Conservation (phyloP, 2,113 vertebrate genomes). For the Drymodes brunneopygia region DNA sequence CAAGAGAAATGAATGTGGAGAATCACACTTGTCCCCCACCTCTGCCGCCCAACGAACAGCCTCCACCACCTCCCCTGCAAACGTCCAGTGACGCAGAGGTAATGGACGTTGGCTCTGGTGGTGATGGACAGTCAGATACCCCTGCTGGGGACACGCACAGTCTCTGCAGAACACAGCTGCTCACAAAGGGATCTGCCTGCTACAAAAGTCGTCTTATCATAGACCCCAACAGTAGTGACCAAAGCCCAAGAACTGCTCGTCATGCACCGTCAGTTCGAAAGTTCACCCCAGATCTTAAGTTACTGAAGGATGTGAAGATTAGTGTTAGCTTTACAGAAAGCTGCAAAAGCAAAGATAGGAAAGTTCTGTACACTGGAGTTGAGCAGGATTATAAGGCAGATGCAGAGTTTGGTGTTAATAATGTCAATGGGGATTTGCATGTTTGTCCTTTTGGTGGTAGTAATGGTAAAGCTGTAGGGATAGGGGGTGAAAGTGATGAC, state of each 20-base stretch:
- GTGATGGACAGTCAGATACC: slow-evolving; percentile 99
- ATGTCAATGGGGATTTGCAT: slow-evolving; percentile 87
- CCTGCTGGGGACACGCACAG: slow-evolving; percentile 85
- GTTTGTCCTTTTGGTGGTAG: slow-evolving; percentile 79
- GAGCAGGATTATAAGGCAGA: slow-evolving; percentile 77
- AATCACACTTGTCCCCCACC: slow-evolving; percentile 75
- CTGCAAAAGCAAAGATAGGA: slow-evolving; percentile 94
- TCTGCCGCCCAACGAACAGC: slow-evolving; percentile 82
- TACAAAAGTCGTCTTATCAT: slow-evolving; percentile 83
- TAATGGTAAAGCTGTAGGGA: slow-evolving; percentile 68
- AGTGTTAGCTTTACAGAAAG: slow-evolving; percentile 93
- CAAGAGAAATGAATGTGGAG: slow-evolving; percentile 82
- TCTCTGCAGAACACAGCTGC: slow-evolving; percentile 79
- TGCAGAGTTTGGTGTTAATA: slow-evolving; percentile 72
- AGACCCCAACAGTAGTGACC: slow-evolving; percentile 77
- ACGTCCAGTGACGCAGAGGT: slow-evolving; percentile 99
- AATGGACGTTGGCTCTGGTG: slow-evolving; percentile 99
- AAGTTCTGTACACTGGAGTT: slow-evolving; percentile 91
- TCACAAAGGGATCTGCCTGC: slow-evolving; percentile 85
- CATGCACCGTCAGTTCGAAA: slow-evolving; percentile 90
- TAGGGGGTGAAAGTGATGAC: slow-evolving; percentile 71
- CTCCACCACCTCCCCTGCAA: slow-evolving; percentile 99
- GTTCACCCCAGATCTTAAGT: slow-evolving; percentile 93
- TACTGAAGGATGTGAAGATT: slow-evolving; percentile 97
- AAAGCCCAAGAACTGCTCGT: slow-evolving; percentile 92